Base-by-base conservation (phyloP, 2,113 vertebrate species). In the Pholis gunnellus region DNA sequence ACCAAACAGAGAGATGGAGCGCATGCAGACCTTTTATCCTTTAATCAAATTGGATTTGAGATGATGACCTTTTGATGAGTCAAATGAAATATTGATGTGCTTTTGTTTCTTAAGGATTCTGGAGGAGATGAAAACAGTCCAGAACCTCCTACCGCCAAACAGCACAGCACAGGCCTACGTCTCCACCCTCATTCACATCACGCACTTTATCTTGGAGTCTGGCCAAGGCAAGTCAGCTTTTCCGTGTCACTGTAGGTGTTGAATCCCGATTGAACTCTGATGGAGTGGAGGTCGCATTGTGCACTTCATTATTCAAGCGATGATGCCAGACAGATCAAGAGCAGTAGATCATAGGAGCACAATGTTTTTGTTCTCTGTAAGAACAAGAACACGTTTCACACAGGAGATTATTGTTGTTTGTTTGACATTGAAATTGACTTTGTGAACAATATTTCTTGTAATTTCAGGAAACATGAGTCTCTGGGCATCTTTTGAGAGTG, bases 21-120 rank as follows among this genome's bases (percentile, higher is more conserved):
- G 0, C 34, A 48, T 52, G 68, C 50, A 67, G n/a, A 11, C 50
- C 60, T 85, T 2, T 14, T 64, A 36, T 52, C 22, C 8, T 75
- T 44, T 79, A 63, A 63, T 60, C 4, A 25, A 20, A 65, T 60
- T 6, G 25, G 1, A 77, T 69, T 13, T 60, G 18, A 60, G 14
- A 25, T n/a, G 9, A 50, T 79, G 57, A 77, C 54, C 9, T 36
- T 86, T 74, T 69, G 8, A 70, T 67, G 40, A 70, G 13, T 78
- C 42, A 72, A 6, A 63, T 64, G 6, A 81, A 68, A 54, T 82
- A 57, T 57, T 77, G 25, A 64, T 67, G 18, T 81, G 8, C 22
- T 82, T 79, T 78, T 79, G 63, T 85, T 84, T 86, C 34, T 77
- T 40, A 57, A 96, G 95, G 52, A 90, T 95, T 79, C 44, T 95